A percentile compares a stretch with the other conserved stretches of the same genome.
Evolutionary conservation across 2,113 vertebrate species (phyloP).

Genomic region (Empidonax alnorum): DNA sequence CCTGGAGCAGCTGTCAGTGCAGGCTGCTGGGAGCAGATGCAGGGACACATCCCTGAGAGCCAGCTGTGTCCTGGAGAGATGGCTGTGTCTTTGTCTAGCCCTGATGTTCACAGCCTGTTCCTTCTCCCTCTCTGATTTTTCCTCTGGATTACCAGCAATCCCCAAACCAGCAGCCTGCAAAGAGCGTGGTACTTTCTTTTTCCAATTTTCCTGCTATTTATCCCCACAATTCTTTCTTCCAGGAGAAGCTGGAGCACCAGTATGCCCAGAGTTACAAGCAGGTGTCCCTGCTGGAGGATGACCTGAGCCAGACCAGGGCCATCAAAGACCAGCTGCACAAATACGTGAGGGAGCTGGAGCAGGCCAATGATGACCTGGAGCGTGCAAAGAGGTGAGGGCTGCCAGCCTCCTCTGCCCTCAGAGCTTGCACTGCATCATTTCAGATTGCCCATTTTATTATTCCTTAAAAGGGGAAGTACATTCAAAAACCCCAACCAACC

Average conservation of each 20-base stretch:
- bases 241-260: conserved; percentile 98
- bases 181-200: not conserved
- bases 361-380: conserved; percentile 98
- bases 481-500: not conserved
- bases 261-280: conserved; percentile 97
- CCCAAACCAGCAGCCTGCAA: not conserved
- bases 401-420: not conserved
- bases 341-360: conserved; percentile 95
- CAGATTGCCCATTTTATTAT: not conserved
- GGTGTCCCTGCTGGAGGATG: conserved; percentile 92
- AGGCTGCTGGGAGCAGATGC: conserved; percentile 16
- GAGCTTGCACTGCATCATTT: not conserved
- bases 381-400: conserved; percentile 90
- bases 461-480: not conserved
- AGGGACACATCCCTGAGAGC: not conserved
- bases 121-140: not conserved
- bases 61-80: not conserved
- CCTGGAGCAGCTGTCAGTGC: conserved; percentile 12
- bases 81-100: not conserved
- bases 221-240: not conserved
- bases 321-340: conserved; percentile 98
- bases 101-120: not conserved
- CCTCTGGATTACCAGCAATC: not conserved
- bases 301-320: conserved; percentile 91
- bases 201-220: not conserved